Evolutionary conservation across 2,888 invertebrate genomes (phyloP).

Genomic region (Leucoma salicis): DNA sequence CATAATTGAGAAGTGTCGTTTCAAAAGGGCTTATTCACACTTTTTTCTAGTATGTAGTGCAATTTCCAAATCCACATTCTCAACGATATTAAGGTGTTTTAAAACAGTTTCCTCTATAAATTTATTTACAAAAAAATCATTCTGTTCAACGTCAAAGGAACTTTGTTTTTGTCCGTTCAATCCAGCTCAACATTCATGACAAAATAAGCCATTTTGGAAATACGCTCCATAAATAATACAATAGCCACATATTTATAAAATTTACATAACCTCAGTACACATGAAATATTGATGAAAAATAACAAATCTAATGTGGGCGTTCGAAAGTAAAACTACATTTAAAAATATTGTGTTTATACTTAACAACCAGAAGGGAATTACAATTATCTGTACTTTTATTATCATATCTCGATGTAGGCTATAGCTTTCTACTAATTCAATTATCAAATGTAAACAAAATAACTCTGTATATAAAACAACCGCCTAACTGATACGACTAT

Average conservation of each 20-base stretch:
- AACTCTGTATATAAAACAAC: constrained; percentile 50
- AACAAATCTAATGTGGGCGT: constrained; percentile 53
- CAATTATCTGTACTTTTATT: constrained; percentile 78
- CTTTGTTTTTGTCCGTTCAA: too few species aligned
- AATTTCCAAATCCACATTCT: too few species aligned
- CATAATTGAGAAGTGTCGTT: too few species aligned
- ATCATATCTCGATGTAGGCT: constrained; percentile 76
- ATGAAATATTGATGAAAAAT: constrained; percentile 39
- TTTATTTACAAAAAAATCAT: constrained; percentile 30
- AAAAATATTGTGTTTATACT: constrained; percentile 67
- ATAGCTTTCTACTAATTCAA: constrained; percentile 57
- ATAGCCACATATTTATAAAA: constrained; percentile 20
- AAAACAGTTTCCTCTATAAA: too few species aligned
- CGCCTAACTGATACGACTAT: constrained; percentile 48
- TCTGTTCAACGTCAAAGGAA: neutral
- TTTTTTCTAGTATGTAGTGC: too few species aligned
- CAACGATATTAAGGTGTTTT: too few species aligned
- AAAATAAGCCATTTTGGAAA: too few species aligned
- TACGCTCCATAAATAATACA: too few species aligned
- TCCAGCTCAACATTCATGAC: too few species aligned
- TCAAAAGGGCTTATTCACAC: too few species aligned
- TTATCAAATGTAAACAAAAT: constrained; percentile 72
- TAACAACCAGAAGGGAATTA: constrained; percentile 61
- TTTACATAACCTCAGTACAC: constrained; percentile 28
- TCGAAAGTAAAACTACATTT: constrained; percentile 60